Evolutionary conservation across 2,113 vertebrate species (phyloP).

Genomic region (Bufo gargarizans): DNA sequence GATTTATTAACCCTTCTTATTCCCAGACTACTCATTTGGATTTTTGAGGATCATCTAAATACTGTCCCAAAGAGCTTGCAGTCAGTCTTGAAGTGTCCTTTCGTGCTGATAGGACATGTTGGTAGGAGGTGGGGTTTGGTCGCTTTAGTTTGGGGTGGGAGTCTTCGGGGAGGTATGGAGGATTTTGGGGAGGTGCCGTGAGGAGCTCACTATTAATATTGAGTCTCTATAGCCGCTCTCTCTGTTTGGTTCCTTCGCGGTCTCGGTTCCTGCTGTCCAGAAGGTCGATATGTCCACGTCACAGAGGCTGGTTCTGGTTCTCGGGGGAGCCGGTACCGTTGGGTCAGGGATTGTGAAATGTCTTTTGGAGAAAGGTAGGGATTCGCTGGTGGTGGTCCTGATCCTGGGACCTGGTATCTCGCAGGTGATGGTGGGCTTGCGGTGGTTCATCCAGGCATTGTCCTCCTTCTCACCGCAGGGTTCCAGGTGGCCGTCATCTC

Average conservation of each 20-base stretch:
- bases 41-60: background rate
- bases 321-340: constrained; percentile 80
- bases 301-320: constrained; percentile 76
- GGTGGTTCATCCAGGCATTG: background rate
- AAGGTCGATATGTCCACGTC: constrained; percentile 72
- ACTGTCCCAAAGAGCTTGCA: constrained; percentile 17
- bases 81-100: background rate
- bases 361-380: constrained; percentile 80
- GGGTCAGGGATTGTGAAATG: constrained; percentile 79
- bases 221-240: background rate
- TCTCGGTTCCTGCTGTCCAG: background rate
- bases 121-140: background rate
- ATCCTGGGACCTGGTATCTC: too few relatives aligned
- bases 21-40: background rate
- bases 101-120: background rate
- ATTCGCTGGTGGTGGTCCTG: background rate
- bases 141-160: constrained; percentile 20
- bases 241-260: background rate
- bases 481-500: constrained; percentile 82
- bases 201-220: constrained; percentile 36
- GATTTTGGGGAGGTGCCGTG: constrained; percentile 40
- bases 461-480: constrained; percentile 32
- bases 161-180: constrained; percentile 31
- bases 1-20: background rate
- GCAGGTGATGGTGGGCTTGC: background rate